These are phyloP conservation scores for Megaceryle maxima DNA, from an alignment of 2,113 vertebrate genomes.

Conservation along the genomic window DNA sequence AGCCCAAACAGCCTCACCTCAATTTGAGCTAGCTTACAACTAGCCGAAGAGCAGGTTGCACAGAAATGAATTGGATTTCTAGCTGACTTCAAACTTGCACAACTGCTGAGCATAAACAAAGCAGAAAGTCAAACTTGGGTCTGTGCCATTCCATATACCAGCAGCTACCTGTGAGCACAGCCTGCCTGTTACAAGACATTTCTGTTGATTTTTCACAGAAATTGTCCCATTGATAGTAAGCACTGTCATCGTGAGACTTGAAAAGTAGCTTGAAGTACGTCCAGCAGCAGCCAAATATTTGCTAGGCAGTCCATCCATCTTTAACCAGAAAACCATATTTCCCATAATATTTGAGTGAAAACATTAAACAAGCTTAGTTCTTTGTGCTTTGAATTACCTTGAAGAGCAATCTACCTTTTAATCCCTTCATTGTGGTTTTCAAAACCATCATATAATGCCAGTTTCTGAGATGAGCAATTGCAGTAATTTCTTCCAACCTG, in stretches of 20 bases:
- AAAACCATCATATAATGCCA: not conserved
- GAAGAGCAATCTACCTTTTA: constrained; percentile 21
- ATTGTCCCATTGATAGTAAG: not conserved
- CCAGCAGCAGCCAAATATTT: not conserved
- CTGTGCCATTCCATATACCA: not conserved
- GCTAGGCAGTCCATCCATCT: constrained; percentile 11
- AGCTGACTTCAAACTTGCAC: not conserved
- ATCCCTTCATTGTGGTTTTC: constrained; percentile 30
- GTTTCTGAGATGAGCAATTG: not conserved
- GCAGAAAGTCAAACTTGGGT: not conserved
- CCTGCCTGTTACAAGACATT: not conserved
- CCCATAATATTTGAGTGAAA: not conserved
- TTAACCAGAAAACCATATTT: constrained; percentile 24
- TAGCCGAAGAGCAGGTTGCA: not conserved
- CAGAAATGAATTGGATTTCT: not conserved
- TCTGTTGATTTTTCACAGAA: not conserved
- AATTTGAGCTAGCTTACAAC: not conserved
- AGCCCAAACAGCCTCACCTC: not conserved
- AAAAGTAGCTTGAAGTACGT: not conserved
- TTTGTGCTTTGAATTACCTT: constrained; percentile 27
- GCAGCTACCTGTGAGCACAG: not conserved
- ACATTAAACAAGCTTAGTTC: not conserved
- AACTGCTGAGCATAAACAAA: not conserved
- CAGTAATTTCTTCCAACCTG: not conserved
- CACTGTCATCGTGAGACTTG: not conserved